Conservation (phyloP, 2,888 invertebrate species). For the Acrocera orbiculus region DNA sequence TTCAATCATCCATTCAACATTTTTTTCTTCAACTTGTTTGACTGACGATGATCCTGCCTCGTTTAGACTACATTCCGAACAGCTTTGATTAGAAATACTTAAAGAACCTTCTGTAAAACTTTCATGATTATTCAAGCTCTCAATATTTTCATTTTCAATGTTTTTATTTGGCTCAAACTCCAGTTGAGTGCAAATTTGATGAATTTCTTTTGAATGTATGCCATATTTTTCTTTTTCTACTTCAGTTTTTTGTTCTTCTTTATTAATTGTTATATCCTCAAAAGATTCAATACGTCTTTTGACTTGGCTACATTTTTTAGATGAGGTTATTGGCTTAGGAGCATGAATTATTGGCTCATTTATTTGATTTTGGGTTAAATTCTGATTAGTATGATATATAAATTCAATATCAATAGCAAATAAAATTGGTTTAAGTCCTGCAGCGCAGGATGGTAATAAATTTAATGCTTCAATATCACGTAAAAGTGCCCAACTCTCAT, state of each 20-base stretch:
- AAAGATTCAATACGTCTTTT: conserved; percentile 23
- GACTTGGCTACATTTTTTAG: conserved; percentile 17
- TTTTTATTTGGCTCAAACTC: no score
- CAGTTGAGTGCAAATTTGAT: no score
- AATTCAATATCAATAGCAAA: conserved; percentile 87
- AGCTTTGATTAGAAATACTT: no score
- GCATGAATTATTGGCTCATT: conserved; percentile 53
- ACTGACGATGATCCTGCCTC: no score
- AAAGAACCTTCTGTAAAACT: neutral
- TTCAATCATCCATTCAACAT: conserved; percentile 21
- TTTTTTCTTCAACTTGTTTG: conserved; percentile 14
- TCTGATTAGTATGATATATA: conserved; percentile 66
- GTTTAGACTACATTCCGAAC: no score
- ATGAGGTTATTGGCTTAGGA: conserved; percentile 40
- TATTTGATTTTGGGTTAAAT: conserved; percentile 32
- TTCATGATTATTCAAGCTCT: neutral
- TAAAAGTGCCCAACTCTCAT: conserved; percentile 74
- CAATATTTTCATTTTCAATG: neutral
- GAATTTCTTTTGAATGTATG: neutral
- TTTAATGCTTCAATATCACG: conserved; percentile 60
- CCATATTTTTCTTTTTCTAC: neutral
- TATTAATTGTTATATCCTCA: conserved; percentile 10
- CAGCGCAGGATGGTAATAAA: conserved; percentile 68
- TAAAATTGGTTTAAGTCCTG: conserved; percentile 72
- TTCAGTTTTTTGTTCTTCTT: no score